Base-by-base conservation (phyloP, 2,113 vertebrate species). In the Bubo blakistoni region DNA sequence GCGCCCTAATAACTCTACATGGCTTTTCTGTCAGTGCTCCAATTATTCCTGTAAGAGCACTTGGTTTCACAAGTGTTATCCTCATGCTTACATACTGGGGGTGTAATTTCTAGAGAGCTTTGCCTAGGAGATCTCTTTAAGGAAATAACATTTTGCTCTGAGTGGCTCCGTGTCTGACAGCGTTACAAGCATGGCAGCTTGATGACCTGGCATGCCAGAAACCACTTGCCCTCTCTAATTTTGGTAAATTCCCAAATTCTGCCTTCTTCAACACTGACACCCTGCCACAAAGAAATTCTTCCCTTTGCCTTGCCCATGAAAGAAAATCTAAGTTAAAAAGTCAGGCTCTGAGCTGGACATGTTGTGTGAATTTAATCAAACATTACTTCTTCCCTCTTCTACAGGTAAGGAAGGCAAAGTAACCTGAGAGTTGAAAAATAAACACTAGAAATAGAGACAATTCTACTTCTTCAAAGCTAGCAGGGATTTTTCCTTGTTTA, bases 291-390 rank as follows among this genome's bases (percentile, higher is more conserved):
- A 85, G 14, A 32, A 26, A 47, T 51, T 73, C 49, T 22, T 62
- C 66, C n/a, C 19, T 55, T 70, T 49, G 49, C 40, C 46, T 81
- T 58, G n/a, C 17, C 62, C 18, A 5, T 13, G 27, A 71, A 78
- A 73, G 57, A 59, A 82, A 81, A 94, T 4, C 15, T 36, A 72
- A 73, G 76, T 57, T 8, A 30, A 44, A 54, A 42, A 59, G 38
- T 49, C 46, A 63, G 40, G 22, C 57, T 89, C 22, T 0, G 4
- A 52, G 26, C 3, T 44, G 36, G 78, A 16, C 2, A 2, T 1
- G 0, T 11, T 14, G 20, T 42, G 32, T 12, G 51, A 51, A 72
- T 77, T 83, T n/a, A 44, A 67, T 71, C 80, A 55, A 5, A 21
- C 57, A 8, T 59, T 67, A 24, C 26, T 76, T 22, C 58, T 44